These are phyloP conservation scores for Syngnathus typhle DNA, from an alignment of 2,113 vertebrate genomes.

Conservation along the genomic window DNA sequence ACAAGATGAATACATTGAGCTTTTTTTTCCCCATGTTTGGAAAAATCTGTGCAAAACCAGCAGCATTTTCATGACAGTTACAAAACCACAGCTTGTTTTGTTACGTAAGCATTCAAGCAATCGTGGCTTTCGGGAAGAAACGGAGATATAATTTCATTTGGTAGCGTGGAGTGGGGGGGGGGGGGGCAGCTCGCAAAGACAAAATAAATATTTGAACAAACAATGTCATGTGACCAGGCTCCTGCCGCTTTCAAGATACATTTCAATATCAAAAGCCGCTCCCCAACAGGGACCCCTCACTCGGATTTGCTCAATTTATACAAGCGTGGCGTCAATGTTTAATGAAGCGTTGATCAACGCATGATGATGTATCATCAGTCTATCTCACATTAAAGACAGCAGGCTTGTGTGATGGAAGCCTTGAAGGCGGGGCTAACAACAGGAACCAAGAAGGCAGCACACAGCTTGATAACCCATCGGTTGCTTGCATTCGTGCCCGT, in stretches of 20 bases:
- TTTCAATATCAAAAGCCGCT: slow-evolving; percentile 65
- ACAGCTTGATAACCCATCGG: no score
- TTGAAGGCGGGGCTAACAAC: not conserved
- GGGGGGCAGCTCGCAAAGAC: slow-evolving; percentile 19
- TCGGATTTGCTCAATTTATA: slow-evolving; percentile 42
- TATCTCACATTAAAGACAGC: not conserved
- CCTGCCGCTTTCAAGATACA: slow-evolving; percentile 54
- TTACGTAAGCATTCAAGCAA: not conserved
- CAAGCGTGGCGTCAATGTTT: slow-evolving; percentile 72
- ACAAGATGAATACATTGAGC: slow-evolving; percentile 33
- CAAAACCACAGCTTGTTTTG: not conserved
- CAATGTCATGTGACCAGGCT: slow-evolving; percentile 44
- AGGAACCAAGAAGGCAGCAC: not conserved
- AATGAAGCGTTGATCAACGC: slow-evolving; percentile 63
- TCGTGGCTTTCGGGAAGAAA: not conserved
- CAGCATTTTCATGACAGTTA: slow-evolving; percentile 55
- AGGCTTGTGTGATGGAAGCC: not conserved
- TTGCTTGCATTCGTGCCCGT: no score
- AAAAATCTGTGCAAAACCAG: slow-evolving; percentile 60
- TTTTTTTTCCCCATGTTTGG: slow-evolving; percentile 22
- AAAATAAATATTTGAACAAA: slow-evolving; percentile 68
- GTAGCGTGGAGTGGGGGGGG: no score
- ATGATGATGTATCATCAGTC: slow-evolving; percentile 52
- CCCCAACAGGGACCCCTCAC: slow-evolving; percentile 47
- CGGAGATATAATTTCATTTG: slow-evolving; percentile 20